Evolutionary conservation across 2,113 vertebrate species (phyloP).

Genomic region (Onychostruthus taczanowskii): DNA sequence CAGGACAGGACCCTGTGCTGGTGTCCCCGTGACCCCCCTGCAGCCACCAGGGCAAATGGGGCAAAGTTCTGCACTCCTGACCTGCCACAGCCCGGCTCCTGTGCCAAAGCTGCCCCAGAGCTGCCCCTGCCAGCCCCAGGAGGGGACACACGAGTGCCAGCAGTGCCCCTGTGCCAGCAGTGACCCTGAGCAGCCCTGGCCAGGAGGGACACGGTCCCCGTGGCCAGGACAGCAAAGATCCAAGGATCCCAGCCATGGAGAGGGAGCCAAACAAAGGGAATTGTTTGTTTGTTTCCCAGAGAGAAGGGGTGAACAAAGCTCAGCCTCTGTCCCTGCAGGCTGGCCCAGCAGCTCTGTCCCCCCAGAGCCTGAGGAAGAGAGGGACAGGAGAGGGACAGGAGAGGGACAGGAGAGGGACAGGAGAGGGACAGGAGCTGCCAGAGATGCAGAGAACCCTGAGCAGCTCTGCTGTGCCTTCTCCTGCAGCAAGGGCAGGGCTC

Average conservation of each 20-base stretch:
- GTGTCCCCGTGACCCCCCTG: neutral
- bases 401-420: no score
- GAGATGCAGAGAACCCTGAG: neutral
- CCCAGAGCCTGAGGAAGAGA: neutral
- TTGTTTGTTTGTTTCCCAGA: neutral
- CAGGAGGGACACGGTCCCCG: neutral
- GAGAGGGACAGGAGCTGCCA: no score
- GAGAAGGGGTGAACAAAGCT: conserved; percentile 61
- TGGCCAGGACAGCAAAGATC: neutral
- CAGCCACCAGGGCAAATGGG: neutral
- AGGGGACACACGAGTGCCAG: neutral
- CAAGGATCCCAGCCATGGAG: neutral
- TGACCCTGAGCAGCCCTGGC: neutral
- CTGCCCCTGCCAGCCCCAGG: neutral
- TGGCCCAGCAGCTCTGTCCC: neutral
- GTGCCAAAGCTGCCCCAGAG: neutral
- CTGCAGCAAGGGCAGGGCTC: neutral
- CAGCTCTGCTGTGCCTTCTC: neutral
- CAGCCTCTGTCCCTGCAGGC: conserved; percentile 34
- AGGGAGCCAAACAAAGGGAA: neutral
- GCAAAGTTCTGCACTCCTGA: neutral
- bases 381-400: neutral
- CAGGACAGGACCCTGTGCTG: neutral
- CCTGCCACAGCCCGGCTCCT: accelerated
- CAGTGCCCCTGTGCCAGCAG: neutral